Evolutionary conservation across 2,888 invertebrate genomes (phyloP).

Genomic region (Xanthorhoe designata): DNA sequence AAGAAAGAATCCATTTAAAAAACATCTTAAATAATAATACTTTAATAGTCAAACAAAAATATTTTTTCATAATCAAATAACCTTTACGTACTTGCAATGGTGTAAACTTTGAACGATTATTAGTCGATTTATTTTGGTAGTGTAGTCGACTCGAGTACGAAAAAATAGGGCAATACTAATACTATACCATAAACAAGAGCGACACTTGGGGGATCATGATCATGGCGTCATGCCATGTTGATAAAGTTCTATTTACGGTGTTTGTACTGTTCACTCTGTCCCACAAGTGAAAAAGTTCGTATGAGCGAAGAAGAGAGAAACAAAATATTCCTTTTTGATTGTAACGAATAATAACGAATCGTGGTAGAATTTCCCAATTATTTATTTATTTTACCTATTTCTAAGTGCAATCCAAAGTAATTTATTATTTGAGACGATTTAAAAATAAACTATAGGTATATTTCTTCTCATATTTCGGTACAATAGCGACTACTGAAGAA

Average conservation of each 20-base stretch:
- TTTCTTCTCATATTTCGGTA: conserved; percentile 47
- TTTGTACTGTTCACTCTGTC: conserved; percentile 60
- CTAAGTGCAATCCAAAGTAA: conserved; percentile 64
- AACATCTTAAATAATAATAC: too few relatives aligned
- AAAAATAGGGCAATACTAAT: conserved; percentile 49
- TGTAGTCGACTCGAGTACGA: conserved; percentile 38
- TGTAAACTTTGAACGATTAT: too few relatives aligned
- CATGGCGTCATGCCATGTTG: conserved; percentile 66
- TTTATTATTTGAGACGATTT: conserved; percentile 49
- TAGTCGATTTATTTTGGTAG: neutral
- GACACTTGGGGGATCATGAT: conserved; percentile 59
- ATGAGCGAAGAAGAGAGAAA: conserved; percentile 52
- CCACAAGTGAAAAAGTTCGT: conserved; percentile 23
- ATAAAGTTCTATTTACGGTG: conserved; percentile 67
- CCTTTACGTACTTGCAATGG: too few relatives aligned
- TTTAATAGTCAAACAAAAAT: too few relatives aligned
- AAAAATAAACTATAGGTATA: conserved; percentile 52
- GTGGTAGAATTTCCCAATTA: conserved; percentile 70
- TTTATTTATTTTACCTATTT: conserved; percentile 68
- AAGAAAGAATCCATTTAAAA: too few relatives aligned
- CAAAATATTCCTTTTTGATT: conserved; percentile 69
- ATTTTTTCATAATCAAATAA: too few relatives aligned
- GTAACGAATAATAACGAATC: conserved; percentile 83
- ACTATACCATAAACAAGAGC: conserved; percentile 63
- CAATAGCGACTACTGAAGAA: conserved; percentile 42